Evolutionary conservation across 2,113 vertebrate species (phyloP).

Genomic region (Hippocampus guttulatus): DNA sequence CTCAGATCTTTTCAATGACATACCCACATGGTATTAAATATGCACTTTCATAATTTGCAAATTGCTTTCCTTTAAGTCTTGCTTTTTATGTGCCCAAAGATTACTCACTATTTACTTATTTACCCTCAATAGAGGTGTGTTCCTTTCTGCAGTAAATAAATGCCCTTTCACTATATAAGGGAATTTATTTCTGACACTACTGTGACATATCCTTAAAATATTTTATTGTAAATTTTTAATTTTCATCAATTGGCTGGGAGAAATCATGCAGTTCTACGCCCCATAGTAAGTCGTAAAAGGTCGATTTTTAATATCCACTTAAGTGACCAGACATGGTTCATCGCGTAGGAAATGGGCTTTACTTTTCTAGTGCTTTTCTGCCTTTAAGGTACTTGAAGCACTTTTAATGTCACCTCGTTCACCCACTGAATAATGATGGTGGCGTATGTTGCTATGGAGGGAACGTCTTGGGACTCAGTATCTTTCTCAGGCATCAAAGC

Average conservation of each 20-base stretch:
- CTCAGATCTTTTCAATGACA: not conserved
- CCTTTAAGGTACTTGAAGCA: not conserved
- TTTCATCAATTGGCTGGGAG: not conserved
- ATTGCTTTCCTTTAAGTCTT: not conserved
- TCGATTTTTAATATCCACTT: not conserved
- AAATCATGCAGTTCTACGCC: not conserved
- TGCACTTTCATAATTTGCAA: too few species aligned
- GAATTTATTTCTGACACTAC: not conserved
- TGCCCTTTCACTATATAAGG: not conserved
- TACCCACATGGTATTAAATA: too few species aligned
- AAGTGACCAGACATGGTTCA: not conserved
- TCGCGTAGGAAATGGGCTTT: slow-evolving; percentile 5
- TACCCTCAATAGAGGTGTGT: not conserved
- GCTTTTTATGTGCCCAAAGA: too few species aligned
- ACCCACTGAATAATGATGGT: slow-evolving; percentile 3
- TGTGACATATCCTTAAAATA: not conserved
- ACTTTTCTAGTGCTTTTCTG: not conserved
- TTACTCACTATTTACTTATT: not conserved
- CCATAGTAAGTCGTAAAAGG: not conserved
- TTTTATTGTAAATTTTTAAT: not conserved
- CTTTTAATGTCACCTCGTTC: slow-evolving; percentile 6
- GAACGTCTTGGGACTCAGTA: not conserved
- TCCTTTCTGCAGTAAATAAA: not conserved
- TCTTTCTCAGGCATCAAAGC: not conserved
- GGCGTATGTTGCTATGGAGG: slow-evolving; percentile 1